Evolutionary conservation across 2,888 invertebrate genomes (phyloP).

Genomic region (Biston stratarius): DNA sequence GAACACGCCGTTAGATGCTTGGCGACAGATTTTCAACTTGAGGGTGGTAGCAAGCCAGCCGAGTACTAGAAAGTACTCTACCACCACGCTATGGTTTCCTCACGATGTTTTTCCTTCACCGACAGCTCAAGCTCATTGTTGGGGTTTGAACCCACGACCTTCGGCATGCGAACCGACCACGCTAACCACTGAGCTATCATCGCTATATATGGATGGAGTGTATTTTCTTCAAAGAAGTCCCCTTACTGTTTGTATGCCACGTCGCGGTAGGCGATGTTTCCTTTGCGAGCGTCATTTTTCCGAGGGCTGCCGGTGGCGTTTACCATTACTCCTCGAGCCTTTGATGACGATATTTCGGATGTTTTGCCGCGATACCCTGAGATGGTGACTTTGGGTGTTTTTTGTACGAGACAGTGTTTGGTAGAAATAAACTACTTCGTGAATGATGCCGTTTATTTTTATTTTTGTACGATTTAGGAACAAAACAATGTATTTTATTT

Average conservation of each 20-base stretch:
- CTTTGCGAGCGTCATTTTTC: slow-evolving; percentile 36
- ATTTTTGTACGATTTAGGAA: not conserved
- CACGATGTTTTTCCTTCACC: too few relatives aligned
- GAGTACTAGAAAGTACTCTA: too few relatives aligned
- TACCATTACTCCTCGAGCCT: slow-evolving; percentile 33
- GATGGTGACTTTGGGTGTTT: slow-evolving; percentile 15
- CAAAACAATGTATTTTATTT: too few relatives aligned
- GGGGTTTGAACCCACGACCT: too few relatives aligned
- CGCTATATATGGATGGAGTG: too few relatives aligned
- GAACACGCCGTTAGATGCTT: too few relatives aligned
- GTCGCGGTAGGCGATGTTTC: slow-evolving; percentile 29
- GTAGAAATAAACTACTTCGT: slow-evolving; percentile 18
- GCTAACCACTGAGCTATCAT: too few relatives aligned
- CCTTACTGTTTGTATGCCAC: slow-evolving; percentile 21
- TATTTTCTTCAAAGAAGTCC: not conserved
- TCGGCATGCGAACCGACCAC: too few relatives aligned
- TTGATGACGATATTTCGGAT: slow-evolving; percentile 35
- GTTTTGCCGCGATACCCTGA: slow-evolving; percentile 33
- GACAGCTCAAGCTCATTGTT: too few relatives aligned
- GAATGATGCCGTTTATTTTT: not conserved
- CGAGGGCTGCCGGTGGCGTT: slow-evolving; percentile 35
- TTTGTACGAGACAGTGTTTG: slow-evolving; percentile 17
- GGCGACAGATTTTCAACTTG: too few relatives aligned
- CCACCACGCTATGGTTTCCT: too few relatives aligned
- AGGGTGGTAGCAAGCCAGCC: too few relatives aligned